Base-by-base conservation (phyloP, 2,888 invertebrate species). In the Mesopsocus fuscifrons region DNA sequence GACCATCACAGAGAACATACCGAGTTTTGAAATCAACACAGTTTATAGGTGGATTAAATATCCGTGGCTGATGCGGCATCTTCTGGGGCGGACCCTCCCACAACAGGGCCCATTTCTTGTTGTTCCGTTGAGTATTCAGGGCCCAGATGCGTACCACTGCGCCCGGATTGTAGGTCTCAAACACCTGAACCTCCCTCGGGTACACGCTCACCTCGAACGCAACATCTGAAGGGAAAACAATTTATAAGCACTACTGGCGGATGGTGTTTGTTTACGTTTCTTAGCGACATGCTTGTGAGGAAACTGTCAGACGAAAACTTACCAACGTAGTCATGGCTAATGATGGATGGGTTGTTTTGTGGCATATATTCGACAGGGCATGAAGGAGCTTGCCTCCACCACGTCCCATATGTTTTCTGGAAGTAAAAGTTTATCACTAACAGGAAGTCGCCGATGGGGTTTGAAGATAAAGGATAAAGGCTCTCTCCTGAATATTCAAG, bases 101-200 rank as follows among this genome's bases (percentile, higher is more conserved):
- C 23, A 89, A 60, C 41, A 78, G 64, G 35, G 68, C 59, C 88
- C 89, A 89, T 15, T 62, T 59, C 5, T 55, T 56, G 1, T 62
- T 61, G 42, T 62, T 58, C 35, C 61, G 60, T 26, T 59, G 55
- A 38, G 59, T 54, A 16, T 57, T 59, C 49, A 66, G 62, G 1
- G 79, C 83, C 81, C 82, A 85, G 46, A 87, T 77, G 48, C 81
- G 69, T 15, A 85, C 74, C 26, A 87, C 68, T 2, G 82, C 80
- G 18, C 87, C 87, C 0, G 87, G 85, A 59, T 85, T 84, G 53
- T 79, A 87, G 0, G 83, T 84, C 63, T 88, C 87, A 57, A 78
- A 88, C 46, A 88, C 68, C 2, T 72, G 72, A 44, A 88, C 69
- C 52, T 73, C 67, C 40, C 72, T 59, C 4, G 81, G 81, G 54